phyloP scores from a whole-genome alignment of 2,797 vertebrate species.

The Acanthiza pusilla region DNA sequence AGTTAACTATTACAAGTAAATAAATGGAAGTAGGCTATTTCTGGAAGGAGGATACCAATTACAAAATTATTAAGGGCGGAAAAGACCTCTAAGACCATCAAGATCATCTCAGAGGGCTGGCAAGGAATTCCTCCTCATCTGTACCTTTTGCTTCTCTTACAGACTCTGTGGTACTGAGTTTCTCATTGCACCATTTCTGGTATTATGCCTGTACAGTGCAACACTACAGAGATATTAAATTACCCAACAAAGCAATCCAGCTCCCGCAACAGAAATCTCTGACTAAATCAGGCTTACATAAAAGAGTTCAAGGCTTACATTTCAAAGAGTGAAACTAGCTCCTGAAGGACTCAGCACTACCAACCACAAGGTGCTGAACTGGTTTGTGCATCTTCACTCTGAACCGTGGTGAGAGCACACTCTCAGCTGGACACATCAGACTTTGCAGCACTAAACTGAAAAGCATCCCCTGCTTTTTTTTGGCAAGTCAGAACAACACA shows the following conservation, averaged over 20 bases:
- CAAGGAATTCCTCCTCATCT: neutral
- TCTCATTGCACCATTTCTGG: neutral
- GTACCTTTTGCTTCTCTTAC: neutral
- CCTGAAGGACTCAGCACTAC: neutral
- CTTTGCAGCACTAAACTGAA: neutral
- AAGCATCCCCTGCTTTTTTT: neutral
- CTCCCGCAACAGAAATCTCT: neutral
- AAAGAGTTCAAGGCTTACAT: no score
- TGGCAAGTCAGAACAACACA: neutral
- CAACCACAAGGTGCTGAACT: neutral
- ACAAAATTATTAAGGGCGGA: neutral
- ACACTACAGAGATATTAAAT: neutral
- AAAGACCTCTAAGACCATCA: neutral
- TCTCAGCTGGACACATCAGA: neutral
- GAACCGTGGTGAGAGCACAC: neutral
- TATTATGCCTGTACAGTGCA: neutral
- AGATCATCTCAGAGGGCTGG: neutral
- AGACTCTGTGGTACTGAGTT: neutral
- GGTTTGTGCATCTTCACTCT: neutral
- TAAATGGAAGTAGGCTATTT: neutral
- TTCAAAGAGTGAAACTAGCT: neutral
- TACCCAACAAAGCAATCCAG: neutral
- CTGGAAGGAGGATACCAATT: neutral
- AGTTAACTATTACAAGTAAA: neutral
- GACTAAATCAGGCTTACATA: neutral